Evolutionary conservation across 2,797 vertebrate genomes (phyloP).

Genomic region (Pseudochaenichthys georgianus): DNA sequence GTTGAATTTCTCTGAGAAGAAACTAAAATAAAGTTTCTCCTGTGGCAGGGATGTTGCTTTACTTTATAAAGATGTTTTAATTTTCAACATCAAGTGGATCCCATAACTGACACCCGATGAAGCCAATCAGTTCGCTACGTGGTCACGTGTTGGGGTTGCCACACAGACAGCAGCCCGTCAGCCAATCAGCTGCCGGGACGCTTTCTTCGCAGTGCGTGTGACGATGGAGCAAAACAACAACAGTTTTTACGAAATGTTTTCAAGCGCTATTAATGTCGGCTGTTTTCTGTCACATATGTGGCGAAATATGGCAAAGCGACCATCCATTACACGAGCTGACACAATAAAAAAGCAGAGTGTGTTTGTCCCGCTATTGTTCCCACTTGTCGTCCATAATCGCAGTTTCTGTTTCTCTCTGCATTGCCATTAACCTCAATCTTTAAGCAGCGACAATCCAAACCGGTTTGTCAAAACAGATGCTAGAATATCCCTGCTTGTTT

Average conservation of each 20-base stretch:
- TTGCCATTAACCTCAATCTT: slow-evolving; percentile 74
- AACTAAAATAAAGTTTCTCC: neutral
- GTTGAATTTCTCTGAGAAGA: neutral
- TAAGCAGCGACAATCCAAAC: slow-evolving; percentile 29
- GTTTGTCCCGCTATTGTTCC: slow-evolving; percentile 57
- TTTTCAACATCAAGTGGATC: neutral
- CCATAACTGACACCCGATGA: slow-evolving; percentile 62
- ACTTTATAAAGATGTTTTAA: neutral
- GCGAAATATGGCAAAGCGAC: neutral
- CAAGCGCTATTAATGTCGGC: slow-evolving; percentile 33
- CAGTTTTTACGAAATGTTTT: slow-evolving; percentile 60
- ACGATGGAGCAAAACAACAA: slow-evolving; percentile 81
- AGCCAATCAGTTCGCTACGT: slow-evolving; percentile 61
- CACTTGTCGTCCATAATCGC: slow-evolving; percentile 59
- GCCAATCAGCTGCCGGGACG: slow-evolving; percentile 68
- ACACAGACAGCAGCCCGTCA: slow-evolving; percentile 61
- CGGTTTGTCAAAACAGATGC: slow-evolving; percentile 8
- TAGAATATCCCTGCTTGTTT: neutral
- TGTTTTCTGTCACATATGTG: neutral
- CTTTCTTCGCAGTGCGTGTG: slow-evolving; percentile 74
- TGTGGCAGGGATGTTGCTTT: neutral
- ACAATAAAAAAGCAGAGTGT: neutral
- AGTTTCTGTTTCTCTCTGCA: slow-evolving; percentile 63
- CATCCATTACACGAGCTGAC: slow-evolving; percentile 1
- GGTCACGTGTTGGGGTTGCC: slow-evolving; percentile 78